Base-by-base conservation (phyloP, 2,888 invertebrate genomes). In the Noctua comes region DNA sequence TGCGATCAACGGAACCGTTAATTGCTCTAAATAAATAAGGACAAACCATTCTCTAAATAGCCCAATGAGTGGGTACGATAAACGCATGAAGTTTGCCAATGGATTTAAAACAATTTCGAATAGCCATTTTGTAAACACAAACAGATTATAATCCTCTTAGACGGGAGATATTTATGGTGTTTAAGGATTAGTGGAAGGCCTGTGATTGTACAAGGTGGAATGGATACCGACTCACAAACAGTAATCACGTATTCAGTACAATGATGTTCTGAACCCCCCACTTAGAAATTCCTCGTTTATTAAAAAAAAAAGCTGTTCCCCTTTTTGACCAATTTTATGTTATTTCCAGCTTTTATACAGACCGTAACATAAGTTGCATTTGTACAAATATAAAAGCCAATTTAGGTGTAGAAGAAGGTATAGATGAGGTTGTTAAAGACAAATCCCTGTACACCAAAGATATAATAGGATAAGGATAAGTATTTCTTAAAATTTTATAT, bases 21-120 rank as follows among this genome's bases (percentile, higher is more conserved):
- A 85, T 85, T 68, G 18, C 18, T 48, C 18, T n/a, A 68, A n/a
- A 72, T 16, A 71, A 73, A 83, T 66, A 68, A 27, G n/a, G n/a
- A 59, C 16, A 48, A 43, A 8, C 4, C 3, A 21, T 68, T 74
- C 68, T 69, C 24, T n/a, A 43, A 84, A 73, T 65, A 79, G 31
- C 68, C 4, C 3, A 5, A 36, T 51, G 27, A 75, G 48, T 62
- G 18, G 36, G 46, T 31, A 48, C 24, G 18, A 77, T 77, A 82
- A 74, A 72, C 68, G 72, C 69, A 68, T 68, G 36, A 40, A 69
- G 3, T 48, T 68, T 6, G 31, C n/a, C 16, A 64, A 84, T 69
- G 66, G 18, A 72, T 72, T 43, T 31, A 27, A 10, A 36, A 43
- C n/a, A 10, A 46, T 57, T 48, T 59, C 11, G 1, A 21, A 54